phyloP scores from a whole-genome alignment of 1,140 invertebrate species.

The Oppia nitens region DNA sequence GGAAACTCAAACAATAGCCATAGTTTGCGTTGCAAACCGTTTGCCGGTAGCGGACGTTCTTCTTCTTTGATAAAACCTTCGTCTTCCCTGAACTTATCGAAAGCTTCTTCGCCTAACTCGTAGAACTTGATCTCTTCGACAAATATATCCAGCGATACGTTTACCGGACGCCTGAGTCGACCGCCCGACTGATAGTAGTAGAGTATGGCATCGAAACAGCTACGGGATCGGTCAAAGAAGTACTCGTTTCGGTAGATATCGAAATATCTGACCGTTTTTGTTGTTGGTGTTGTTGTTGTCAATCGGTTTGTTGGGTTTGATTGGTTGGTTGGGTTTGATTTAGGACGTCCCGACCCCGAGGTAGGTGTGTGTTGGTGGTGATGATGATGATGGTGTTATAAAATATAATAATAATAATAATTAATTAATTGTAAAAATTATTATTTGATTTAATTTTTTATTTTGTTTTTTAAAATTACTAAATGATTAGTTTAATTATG shows the following conservation, averaged over 20 bases:
- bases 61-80: slow-evolving; percentile 44
- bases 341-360: too few relatives aligned
- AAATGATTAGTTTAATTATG: too few relatives aligned
- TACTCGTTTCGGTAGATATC: slow-evolving; percentile 96
- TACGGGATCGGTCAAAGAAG: slow-evolving; percentile 98
- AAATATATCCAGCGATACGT: slow-evolving; percentile 95
- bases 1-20: slow-evolving; percentile 98
- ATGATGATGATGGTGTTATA: too few relatives aligned
- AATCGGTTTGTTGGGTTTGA: too few relatives aligned
- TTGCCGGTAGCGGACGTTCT: slow-evolving; percentile 82
- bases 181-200: slow-evolving; percentile 99
- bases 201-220: slow-evolving; percentile 93
- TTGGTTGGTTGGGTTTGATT: too few relatives aligned
- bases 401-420: too few relatives aligned
- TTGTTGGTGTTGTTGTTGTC: too few relatives aligned
- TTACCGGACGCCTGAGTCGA: slow-evolving; percentile 81
- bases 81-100: slow-evolving; percentile 77
- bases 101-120: slow-evolving; percentile 89
- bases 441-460: too few relatives aligned
- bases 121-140: slow-evolving; percentile 98
- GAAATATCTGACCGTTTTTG: slow-evolving; percentile 66
- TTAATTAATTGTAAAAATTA: too few relatives aligned
- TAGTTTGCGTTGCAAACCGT: slow-evolving; percentile 90
- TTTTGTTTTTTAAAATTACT: too few relatives aligned
- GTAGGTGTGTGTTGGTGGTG: too few relatives aligned